phyloP scores from a whole-genome alignment of 2,888 invertebrate genomes.

The Corbicula japonica region DNA sequence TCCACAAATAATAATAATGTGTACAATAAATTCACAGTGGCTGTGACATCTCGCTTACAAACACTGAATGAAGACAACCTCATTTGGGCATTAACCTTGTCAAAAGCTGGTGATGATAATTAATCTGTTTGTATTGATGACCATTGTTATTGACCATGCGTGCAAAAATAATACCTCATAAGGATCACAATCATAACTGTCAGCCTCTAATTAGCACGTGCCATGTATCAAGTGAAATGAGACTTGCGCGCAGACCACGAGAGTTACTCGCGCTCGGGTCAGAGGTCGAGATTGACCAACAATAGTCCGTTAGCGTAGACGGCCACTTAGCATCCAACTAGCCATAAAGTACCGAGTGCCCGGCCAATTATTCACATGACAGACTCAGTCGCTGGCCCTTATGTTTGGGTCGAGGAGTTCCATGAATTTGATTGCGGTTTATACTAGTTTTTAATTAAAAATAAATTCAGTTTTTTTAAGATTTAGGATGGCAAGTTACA shows the following conservation, averaged over 20 bases:
- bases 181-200: constrained; percentile 41
- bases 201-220: constrained; percentile 47
- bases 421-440: too few relatives aligned
- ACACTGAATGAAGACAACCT: too few relatives aligned
- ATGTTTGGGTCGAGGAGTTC: too few relatives aligned
- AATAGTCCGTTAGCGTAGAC: neutral
- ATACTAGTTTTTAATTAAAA: too few relatives aligned
- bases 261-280: constrained; percentile 55
- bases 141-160: constrained; percentile 35
- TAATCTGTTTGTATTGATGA: constrained; percentile 46
- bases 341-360: too few relatives aligned
- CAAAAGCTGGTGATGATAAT: constrained; percentile 45
- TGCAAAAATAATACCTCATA: constrained; percentile 38
- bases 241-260: constrained; percentile 34
- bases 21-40: too few relatives aligned
- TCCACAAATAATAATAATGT: too few relatives aligned
- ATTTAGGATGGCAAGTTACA: too few relatives aligned
- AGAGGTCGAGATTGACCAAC: constrained; percentile 53
- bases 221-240: constrained; percentile 56
- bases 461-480: too few relatives aligned
- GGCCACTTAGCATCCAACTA: constrained; percentile 27
- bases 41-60: too few relatives aligned
- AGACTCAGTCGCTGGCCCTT: too few relatives aligned
- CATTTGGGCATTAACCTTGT: too few relatives aligned
- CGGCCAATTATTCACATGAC: constrained; percentile 15